Conservation (phyloP, 2,797 vertebrate species). For the Rhabdomys pumilio region DNA sequence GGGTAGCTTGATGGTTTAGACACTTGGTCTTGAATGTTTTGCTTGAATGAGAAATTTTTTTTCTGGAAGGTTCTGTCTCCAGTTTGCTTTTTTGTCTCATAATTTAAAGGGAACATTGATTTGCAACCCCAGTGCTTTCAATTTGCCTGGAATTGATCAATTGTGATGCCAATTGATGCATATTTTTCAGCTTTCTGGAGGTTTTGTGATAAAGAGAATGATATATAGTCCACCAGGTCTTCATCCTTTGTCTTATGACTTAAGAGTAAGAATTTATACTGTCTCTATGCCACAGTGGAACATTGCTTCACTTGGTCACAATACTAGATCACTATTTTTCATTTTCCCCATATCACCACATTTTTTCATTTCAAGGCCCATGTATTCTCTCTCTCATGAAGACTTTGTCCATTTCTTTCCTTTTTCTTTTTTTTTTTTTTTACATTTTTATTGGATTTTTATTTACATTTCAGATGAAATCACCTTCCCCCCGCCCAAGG, state of each 20-base stretch:
- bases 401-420: constrained; percentile 74
- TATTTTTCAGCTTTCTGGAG: constrained; percentile 71
- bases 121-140: constrained; percentile 78
- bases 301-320: constrained; percentile 77
- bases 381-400: constrained; percentile 78
- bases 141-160: constrained; percentile 66
- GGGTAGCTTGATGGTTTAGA: neutral
- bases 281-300: constrained; percentile 58
- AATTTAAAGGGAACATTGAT: constrained; percentile 81
- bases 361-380: constrained; percentile 84
- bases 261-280: constrained; percentile 83
- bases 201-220: constrained; percentile 78
- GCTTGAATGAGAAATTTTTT: constrained; percentile 58
- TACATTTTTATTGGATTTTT: too few species aligned
- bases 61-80: neutral
- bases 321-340: constrained; percentile 80
- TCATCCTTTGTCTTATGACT: constrained; percentile 76
- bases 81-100: constrained; percentile 73
- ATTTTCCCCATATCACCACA: constrained; percentile 83
- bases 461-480: too few species aligned
- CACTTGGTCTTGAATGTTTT: constrained; percentile 39
- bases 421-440: too few species aligned
- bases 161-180: constrained; percentile 78
- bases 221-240: constrained; percentile 76
- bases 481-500: too few species aligned